phyloP scores from a whole-genome alignment of 2,888 invertebrate genomes.

The Spicauda simplicius region DNA sequence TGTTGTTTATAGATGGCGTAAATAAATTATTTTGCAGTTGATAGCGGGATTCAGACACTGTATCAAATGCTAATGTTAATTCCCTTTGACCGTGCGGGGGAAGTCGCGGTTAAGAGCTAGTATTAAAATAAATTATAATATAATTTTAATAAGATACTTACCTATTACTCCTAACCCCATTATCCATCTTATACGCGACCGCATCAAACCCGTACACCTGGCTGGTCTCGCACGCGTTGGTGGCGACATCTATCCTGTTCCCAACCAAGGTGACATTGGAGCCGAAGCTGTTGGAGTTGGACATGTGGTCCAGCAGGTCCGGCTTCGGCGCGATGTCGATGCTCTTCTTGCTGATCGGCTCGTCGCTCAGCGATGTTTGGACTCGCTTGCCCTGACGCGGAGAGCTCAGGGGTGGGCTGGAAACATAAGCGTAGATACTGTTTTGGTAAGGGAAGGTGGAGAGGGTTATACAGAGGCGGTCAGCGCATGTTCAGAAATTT shows the following conservation, averaged over 20 bases:
- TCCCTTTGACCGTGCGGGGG: no score
- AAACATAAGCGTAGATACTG: no score
- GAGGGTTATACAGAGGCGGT: no score
- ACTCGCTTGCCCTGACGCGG: constrained; percentile 62
- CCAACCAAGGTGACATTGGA: constrained; percentile 93
- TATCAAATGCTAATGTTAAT: no score
- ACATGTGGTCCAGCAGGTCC: constrained; percentile 64
- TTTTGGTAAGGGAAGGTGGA: no score
- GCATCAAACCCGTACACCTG: constrained; percentile 82
- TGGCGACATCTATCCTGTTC: constrained; percentile 92
- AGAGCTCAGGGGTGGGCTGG: constrained; percentile 62
- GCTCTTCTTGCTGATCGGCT: constrained; percentile 60
- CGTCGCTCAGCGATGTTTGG: constrained; percentile 70
- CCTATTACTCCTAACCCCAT: constrained; percentile 74
- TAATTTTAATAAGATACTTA: constrained; percentile 39
- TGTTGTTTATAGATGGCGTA: no score
- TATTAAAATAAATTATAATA: no score
- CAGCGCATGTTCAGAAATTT: no score
- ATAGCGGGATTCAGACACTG: no score
- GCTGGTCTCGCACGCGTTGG: constrained; percentile 58
- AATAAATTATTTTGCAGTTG: no score
- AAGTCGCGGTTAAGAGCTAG: no score
- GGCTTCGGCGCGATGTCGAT: constrained; percentile 56
- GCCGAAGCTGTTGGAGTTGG: constrained; percentile 89
- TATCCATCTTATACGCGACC: constrained; percentile 88